phyloP scores from a whole-genome alignment of 2,888 invertebrate species.

The Drosophila subsilvestris region DNA sequence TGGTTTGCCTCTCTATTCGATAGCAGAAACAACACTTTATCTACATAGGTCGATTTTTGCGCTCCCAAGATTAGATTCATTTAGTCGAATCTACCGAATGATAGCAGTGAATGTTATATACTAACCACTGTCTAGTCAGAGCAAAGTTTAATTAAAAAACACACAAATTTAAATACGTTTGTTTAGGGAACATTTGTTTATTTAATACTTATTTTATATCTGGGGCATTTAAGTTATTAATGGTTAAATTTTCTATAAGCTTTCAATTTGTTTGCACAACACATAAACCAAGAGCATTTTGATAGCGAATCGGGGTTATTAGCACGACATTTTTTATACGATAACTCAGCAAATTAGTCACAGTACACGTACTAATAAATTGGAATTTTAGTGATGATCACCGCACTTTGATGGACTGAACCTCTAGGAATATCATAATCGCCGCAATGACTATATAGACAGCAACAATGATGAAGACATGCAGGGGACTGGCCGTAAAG shows the following conservation, averaged over 20 bases:
- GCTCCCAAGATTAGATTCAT: slow-evolving; percentile 26
- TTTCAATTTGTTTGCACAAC: slow-evolving; percentile 57
- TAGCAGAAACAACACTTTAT: slow-evolving; percentile 19
- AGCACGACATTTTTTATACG: slow-evolving; percentile 19
- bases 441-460: slow-evolving; percentile 63
- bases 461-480: slow-evolving; percentile 60
- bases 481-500: slow-evolving; percentile 67
- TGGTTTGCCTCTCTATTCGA: slow-evolving; percentile 33
- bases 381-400: slow-evolving; percentile 39
- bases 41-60: slow-evolving; percentile 27
- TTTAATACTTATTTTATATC: slow-evolving; percentile 39
- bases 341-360: slow-evolving; percentile 46
- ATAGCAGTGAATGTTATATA: slow-evolving; percentile 16
- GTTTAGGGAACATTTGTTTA: slow-evolving; percentile 1
- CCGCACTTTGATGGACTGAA: slow-evolving; percentile 75
- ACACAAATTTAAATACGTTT: slow-evolving; percentile 4
- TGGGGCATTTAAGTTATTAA: slow-evolving; percentile 35
- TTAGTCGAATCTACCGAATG: slow-evolving; percentile 45
- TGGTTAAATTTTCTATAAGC: slow-evolving; percentile 29
- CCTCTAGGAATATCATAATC: slow-evolving; percentile 71
- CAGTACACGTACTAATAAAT: background rate
- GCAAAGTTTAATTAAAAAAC: background rate
- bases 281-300: slow-evolving; percentile 37
- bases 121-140: slow-evolving; percentile 27
- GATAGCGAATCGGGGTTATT: slow-evolving; percentile 18